phyloP scores from a whole-genome alignment of 64 coral and sea anemone genomes.

The Platygyra sinensis region DNA sequence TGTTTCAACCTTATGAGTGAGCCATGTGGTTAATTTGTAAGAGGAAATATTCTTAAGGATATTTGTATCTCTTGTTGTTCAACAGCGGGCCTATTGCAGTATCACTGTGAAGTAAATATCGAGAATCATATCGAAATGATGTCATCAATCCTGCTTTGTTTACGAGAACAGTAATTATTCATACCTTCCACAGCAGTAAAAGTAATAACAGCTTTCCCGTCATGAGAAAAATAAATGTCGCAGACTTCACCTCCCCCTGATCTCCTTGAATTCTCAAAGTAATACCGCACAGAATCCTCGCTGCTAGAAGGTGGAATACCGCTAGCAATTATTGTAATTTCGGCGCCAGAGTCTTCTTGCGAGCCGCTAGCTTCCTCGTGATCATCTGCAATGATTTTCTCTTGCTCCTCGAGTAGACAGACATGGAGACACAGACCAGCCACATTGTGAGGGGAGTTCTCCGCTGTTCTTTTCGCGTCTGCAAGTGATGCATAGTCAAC shows the following conservation, averaged over 20 bases:
- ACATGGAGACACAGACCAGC: not conserved
- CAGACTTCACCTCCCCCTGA: slow-evolving; percentile 33
- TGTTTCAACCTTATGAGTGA: too few relatives aligned
- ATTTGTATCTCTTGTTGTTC: too few relatives aligned
- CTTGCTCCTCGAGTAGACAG: not conserved
- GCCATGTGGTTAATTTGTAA: too few relatives aligned
- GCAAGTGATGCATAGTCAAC: not conserved
- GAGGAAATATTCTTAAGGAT: too few relatives aligned
- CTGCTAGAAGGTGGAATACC: slow-evolving; percentile 16
- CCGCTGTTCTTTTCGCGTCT: not conserved
- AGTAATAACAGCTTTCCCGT: slow-evolving; percentile 1
- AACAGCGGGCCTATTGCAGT: too few relatives aligned
- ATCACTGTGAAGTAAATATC: too few relatives aligned
- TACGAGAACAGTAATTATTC: not conserved
- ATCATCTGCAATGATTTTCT: not conserved
- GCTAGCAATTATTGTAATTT: not conserved
- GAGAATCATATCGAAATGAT: not conserved
- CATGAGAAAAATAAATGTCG: not conserved
- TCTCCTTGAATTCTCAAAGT: slow-evolving; percentile 42
- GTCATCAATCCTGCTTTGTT: not conserved
- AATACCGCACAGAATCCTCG: slow-evolving; percentile 18
- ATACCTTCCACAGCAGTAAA: slow-evolving; percentile 21
- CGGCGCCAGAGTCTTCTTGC: not conserved
- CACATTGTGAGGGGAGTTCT: not conserved
- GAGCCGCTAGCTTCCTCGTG: not conserved